These are phyloP conservation scores for Thecophora atra DNA, from an alignment of 2,888 invertebrate genomes.

Conservation along the genomic window DNA sequence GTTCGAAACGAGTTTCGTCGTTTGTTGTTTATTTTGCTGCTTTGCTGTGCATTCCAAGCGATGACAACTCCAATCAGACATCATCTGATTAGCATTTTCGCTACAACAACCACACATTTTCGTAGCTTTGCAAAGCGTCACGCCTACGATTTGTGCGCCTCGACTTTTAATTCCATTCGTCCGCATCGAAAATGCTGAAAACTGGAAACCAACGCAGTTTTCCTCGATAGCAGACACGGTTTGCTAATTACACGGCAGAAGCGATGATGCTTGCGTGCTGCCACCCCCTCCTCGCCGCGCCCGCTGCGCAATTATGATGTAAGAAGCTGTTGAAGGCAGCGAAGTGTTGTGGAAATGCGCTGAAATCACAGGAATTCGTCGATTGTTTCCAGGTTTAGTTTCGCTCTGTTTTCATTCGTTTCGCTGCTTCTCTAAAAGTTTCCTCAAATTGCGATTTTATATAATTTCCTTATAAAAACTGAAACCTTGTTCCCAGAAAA, in stretches of 20 bases:
- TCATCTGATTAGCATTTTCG: not conserved
- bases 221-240: not conserved
- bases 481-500: too few species aligned
- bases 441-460: not conserved
- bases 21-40: not conserved
- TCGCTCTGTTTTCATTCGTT: not conserved
- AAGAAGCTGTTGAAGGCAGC: not conserved
- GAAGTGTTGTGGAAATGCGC: not conserved
- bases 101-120: too few species aligned
- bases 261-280: not conserved
- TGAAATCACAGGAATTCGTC: not conserved
- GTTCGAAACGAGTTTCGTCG: constrained; percentile 19
- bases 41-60: constrained; percentile 17
- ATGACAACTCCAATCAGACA: constrained; percentile 10
- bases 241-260: not conserved
- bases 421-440: not conserved
- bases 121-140: too few species aligned
- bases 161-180: too few species aligned
- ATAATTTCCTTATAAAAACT: too few species aligned
- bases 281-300: not conserved
- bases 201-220: not conserved
- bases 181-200: not conserved
- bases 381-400: not conserved
- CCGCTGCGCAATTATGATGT: not conserved
- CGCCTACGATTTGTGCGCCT: too few species aligned